phyloP scores from a whole-genome alignment of 2,113 vertebrate species.

The Podocnemis expansa region DNA sequence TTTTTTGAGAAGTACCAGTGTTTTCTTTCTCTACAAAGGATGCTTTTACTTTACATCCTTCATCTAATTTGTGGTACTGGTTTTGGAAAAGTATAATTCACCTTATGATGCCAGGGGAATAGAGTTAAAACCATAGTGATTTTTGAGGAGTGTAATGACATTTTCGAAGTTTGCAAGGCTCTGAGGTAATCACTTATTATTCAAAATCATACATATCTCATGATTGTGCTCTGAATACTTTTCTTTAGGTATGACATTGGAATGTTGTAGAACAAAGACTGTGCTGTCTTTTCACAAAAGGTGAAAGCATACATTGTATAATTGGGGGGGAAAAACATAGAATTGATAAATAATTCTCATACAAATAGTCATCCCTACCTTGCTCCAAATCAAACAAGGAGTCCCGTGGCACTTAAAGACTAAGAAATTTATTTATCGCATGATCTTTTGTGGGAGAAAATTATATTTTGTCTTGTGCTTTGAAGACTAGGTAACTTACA shows the following conservation, averaged over 20 bases:
- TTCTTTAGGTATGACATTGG: background rate
- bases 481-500: no score
- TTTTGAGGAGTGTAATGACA: no score
- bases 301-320: background rate
- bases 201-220: background rate
- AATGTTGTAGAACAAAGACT: background rate
- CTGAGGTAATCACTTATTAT: background rate
- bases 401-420: no score
- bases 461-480: no score
- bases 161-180: background rate
- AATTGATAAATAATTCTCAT: background rate
- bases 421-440: no score
- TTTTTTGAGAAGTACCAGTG: background rate
- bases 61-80: background rate
- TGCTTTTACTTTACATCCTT: background rate
- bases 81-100: background rate
- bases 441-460: no score
- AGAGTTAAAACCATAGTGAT: background rate
- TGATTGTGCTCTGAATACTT: background rate
- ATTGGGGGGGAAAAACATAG: background rate
- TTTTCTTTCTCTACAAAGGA: background rate
- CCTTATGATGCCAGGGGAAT: background rate
- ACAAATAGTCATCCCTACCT: rapidly evolving
- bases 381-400: background rate
- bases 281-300: background rate